Evolutionary conservation across 2,113 vertebrate species (phyloP), one percentile per base, ranked within the genome.

Genomic region (Marmota monax): DNA sequence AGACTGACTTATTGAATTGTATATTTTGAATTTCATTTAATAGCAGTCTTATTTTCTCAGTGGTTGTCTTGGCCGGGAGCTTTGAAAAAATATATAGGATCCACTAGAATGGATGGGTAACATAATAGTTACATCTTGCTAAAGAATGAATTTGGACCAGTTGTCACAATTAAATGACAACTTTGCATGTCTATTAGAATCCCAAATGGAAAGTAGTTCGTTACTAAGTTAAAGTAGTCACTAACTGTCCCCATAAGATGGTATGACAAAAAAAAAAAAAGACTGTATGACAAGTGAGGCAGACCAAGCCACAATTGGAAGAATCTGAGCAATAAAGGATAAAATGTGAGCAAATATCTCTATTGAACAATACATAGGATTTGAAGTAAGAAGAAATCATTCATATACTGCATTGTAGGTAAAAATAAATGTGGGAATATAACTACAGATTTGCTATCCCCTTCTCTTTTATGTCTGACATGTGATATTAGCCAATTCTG

Each of bases 41-140:
- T 73, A 90, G 69, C 53, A 70, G 42, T 37, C 34, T 93, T 73
- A 82, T 93, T 88, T 96, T 82, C 84, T 96, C 39, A 83, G 32
- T 45, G 18, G 53, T 74, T 90, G 12, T 77, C 27, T 42, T 70
- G 32, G 73, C 29, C 73, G 20, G 25, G 25, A 95, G 29, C 29
- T 80, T 61, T 80, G 76, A 53, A 84, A 96, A 58, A 84, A 74
- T 39, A 73, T 0, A 0, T 29, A 67, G 45, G 42, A 91, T 48
- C 74, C 69, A 85, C 27, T 78, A 67, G 70, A 95, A 85, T 37
- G 27, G 88, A 92, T 2, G 78, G 56, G 37, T 13, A 70, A n/a
- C 27, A 90, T 7, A 61, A 72, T 65, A 76, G 63, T 65, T 89
- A 74, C 5, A 92, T 34, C 42, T 58, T 87, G 45, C 34, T 72